phyloP scores from a whole-genome alignment of 2,113 vertebrate species.

The Petroica traversi region DNA sequence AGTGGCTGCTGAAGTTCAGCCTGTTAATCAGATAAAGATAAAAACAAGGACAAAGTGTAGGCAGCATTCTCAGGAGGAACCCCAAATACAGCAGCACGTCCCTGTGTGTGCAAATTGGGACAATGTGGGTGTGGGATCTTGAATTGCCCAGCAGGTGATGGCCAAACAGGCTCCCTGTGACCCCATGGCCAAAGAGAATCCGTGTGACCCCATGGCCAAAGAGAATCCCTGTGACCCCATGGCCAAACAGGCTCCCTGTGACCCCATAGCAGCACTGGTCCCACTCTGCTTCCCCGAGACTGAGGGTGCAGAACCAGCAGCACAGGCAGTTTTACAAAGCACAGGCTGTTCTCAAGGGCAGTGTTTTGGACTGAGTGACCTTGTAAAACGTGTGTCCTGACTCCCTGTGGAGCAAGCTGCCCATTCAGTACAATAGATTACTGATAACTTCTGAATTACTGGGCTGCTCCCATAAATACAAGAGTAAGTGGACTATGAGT shows the following conservation, averaged over 20 bases:
- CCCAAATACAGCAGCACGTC: neutral
- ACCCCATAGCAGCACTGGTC: neutral
- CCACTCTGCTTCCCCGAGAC: accelerated
- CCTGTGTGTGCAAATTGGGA: neutral
- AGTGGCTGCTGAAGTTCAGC: neutral
- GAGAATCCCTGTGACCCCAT: accelerated
- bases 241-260: accelerated
- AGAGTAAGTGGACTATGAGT: neutral
- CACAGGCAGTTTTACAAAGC: neutral
- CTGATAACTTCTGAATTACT: neutral
- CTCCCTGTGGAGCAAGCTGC: neutral
- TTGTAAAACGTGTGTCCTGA: neutral
- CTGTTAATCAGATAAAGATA: neutral
- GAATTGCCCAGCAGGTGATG: neutral
- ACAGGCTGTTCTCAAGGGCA: neutral
- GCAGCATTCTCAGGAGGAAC: neutral
- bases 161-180: accelerated
- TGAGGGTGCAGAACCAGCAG: accelerated
- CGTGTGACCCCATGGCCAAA: accelerated
- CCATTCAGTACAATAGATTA: neutral
- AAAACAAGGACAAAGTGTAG: neutral
- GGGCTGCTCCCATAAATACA: neutral
- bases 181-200: accelerated
- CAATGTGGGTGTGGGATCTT: neutral
- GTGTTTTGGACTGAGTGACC: neutral